These are phyloP conservation scores for Euura saliciscinereae DNA, from an alignment of 1,140 invertebrate genomes.

Conservation along the genomic window DNA sequence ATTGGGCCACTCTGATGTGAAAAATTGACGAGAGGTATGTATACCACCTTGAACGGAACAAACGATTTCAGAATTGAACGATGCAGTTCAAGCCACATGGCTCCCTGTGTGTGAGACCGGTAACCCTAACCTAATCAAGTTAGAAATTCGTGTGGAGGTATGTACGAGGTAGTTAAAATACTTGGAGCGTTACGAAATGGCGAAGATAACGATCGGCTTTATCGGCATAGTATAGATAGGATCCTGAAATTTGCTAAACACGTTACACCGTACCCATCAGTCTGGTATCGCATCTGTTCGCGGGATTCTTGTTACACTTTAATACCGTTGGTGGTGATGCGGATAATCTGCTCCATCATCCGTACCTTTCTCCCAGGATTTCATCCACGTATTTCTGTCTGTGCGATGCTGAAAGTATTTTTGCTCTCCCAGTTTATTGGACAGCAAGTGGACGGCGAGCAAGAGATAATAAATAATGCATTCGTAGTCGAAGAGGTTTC, in stretches of 20 bases:
- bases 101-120: neutral
- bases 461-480: conserved; percentile 6
- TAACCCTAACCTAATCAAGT: neutral
- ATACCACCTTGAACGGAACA: too few species aligned
- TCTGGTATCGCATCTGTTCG: too few species aligned
- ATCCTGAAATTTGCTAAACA: too few species aligned
- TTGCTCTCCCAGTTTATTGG: neutral
- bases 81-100: neutral
- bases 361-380: too few species aligned
- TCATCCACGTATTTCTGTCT: too few species aligned
- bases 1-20: too few species aligned
- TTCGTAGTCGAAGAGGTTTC: neutral
- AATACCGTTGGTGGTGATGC: too few species aligned
- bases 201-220: neutral
- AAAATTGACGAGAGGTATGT: too few species aligned
- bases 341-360: too few species aligned
- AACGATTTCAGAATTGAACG: neutral
- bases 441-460: neutral
- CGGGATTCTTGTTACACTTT: too few species aligned
- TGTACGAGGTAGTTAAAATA: too few species aligned
- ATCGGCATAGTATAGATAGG: neutral
- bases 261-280: too few species aligned
- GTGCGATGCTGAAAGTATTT: neutral
- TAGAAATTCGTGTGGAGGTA: neutral
- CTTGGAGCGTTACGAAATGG: neutral